Conservation (phyloP, 2,113 vertebrate species). For the Ivindomyrus marchei region DNA sequence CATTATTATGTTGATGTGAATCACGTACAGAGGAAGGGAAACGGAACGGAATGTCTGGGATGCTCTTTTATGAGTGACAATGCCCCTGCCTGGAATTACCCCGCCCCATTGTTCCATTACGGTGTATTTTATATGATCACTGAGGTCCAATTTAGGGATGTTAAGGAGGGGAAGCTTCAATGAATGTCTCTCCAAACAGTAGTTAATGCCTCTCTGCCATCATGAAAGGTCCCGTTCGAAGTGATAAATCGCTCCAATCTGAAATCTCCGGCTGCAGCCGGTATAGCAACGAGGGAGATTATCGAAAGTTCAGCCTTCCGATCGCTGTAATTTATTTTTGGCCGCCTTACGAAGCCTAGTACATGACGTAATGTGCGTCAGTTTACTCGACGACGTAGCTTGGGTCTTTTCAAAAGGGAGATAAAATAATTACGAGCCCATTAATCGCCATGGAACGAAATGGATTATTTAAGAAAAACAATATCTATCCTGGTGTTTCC, state of each 20-base stretch:
- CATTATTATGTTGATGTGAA: neutral
- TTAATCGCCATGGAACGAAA: neutral
- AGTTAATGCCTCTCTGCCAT: slow-evolving; percentile 13
- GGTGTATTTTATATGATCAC: slow-evolving; percentile 6
- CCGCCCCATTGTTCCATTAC: slow-evolving; percentile 1
- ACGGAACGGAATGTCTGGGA: neutral
- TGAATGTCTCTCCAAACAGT: slow-evolving; percentile 18
- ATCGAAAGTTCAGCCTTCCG: neutral
- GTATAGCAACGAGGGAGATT: neutral
- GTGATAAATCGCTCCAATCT: slow-evolving; percentile 7
- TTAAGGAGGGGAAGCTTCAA: slow-evolving; percentile 6
- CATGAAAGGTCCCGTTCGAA: neutral
- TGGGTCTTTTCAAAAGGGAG: neutral
- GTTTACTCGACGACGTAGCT: neutral
- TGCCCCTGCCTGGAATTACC: slow-evolving; percentile 2
- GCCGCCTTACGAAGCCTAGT: neutral
- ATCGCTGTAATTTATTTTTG: neutral
- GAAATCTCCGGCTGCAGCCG: neutral
- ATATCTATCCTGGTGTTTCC: neutral
- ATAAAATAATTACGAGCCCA: neutral
- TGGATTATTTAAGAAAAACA: slow-evolving; percentile 5
- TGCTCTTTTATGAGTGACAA: neutral
- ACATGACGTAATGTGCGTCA: neutral
- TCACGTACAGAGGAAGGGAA: neutral
- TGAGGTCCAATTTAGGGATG: slow-evolving; percentile 10